These are phyloP conservation scores for Limnephilus auricula DNA, from an alignment of 2,888 invertebrate genomes.

Conservation along the genomic window DNA sequence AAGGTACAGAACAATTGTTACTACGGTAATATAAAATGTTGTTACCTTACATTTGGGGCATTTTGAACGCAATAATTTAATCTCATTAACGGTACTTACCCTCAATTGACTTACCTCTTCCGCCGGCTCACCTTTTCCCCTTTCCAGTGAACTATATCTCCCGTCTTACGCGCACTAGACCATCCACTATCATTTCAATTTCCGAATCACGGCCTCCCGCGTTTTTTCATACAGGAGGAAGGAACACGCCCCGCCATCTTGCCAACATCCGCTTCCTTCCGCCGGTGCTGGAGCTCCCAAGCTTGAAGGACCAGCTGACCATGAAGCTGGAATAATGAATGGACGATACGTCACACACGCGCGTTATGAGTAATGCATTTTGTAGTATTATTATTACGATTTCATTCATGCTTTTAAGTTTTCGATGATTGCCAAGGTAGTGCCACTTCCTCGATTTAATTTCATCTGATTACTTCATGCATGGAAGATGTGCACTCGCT, in stretches of 20 bases:
- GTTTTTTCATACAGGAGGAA: slow-evolving; percentile 29
- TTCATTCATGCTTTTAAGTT: slow-evolving; percentile 36
- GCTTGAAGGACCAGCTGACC: slow-evolving; percentile 53
- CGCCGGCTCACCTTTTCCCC: slow-evolving; percentile 43
- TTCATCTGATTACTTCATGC: background rate
- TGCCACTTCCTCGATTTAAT: background rate
- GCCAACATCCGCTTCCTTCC: slow-evolving; percentile 59
- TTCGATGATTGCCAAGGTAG: background rate
- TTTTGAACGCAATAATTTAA: background rate
- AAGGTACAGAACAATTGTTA: background rate
- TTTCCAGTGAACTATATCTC: slow-evolving; percentile 62
- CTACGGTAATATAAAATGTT: background rate
- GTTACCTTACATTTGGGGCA: no score
- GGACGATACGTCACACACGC: background rate
- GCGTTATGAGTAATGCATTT: slow-evolving; percentile 31
- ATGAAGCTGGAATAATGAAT: slow-evolving; percentile 48
- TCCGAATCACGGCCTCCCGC: slow-evolving; percentile 45
- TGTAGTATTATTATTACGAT: slow-evolving; percentile 19
- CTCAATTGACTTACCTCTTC: slow-evolving; percentile 46
- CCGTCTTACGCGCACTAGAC: slow-evolving; percentile 44
- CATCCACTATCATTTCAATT: slow-evolving; percentile 17
- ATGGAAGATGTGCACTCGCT: background rate
- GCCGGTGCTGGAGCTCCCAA: slow-evolving; percentile 14
- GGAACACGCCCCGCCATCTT: slow-evolving; percentile 43
- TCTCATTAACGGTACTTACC: slow-evolving; percentile 32